Evolutionary conservation across 2,113 vertebrate species (phyloP).

Genomic region (Tinamus guttatus): DNA sequence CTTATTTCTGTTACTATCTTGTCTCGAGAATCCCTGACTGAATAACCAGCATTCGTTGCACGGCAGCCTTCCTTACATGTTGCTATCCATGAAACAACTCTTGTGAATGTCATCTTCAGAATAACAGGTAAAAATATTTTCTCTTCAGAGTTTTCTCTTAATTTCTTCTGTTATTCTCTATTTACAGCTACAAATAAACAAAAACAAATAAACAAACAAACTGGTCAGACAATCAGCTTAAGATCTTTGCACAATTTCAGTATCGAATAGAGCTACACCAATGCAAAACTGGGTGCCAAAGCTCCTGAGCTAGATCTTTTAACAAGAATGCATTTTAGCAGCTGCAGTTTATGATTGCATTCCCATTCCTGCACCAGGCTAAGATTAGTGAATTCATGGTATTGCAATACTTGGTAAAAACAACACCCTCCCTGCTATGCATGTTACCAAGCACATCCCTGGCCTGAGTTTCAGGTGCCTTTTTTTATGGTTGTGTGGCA

Average conservation of each 20-base stretch:
- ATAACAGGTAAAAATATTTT: not conserved
- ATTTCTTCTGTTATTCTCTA: not conserved
- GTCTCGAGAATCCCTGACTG: not conserved
- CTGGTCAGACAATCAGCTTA: not conserved
- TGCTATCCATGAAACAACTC: not conserved
- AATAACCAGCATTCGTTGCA: not conserved
- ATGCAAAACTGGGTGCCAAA: not conserved
- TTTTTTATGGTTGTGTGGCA: not conserved
- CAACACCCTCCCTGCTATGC: not conserved
- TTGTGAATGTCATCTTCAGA: not conserved
- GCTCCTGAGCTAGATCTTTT: not conserved
- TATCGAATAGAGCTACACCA: not conserved
- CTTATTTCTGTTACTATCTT: not conserved
- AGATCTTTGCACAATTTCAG: not conserved
- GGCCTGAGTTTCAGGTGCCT: not conserved
- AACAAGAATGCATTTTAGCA: not conserved
- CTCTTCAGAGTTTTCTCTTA: accelerated
- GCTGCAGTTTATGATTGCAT: not conserved
- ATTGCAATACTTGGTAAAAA: not conserved
- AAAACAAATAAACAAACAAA: not conserved
- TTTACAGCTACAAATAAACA: not conserved
- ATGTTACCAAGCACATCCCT: not conserved
- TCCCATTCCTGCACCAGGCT: not conserved
- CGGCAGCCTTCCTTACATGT: not conserved
- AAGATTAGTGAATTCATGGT: not conserved